Conservation (phyloP, 2,888 invertebrate genomes). For the Mechanitis mazaeus region DNA sequence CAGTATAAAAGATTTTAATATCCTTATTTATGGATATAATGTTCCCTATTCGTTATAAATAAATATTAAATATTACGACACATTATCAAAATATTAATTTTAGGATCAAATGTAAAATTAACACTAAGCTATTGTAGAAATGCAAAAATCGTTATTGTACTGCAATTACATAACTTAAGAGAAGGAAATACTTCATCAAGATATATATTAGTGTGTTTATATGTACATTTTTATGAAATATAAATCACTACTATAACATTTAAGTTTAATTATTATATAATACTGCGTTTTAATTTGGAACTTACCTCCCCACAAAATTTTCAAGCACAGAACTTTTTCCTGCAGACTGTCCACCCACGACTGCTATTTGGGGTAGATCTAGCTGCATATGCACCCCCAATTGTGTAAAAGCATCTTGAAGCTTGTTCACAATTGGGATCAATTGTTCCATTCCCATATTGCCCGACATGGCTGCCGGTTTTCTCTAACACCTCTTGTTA, state of each 20-base stretch:
- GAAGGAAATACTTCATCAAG: no score
- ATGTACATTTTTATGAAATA: no score
- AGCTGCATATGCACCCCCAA: constrained; percentile 98
- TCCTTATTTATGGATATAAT: no score
- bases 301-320: constrained; percentile 99
- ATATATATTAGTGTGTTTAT: no score
- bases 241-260: background rate
- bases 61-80: no score
- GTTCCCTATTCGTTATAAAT: no score
- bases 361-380: constrained; percentile 99
- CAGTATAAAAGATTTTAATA: background rate
- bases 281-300: constrained; percentile 31
- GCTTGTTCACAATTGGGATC: constrained; percentile 99
- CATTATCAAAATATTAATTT: no score
- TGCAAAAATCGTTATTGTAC: no score
- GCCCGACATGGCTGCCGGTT: constrained; percentile 79
- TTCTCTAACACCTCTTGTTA: constrained; percentile 57
- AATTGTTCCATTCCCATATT: constrained; percentile 97
- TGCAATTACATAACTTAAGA: no score
- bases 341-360: constrained; percentile 99
- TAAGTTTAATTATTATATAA: constrained; percentile 12
- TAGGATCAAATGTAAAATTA: no score
- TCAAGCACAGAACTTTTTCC: constrained; percentile 99
- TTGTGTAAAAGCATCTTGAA: constrained; percentile 99
- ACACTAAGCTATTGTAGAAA: no score